Evolutionary conservation across 2,113 vertebrate genomes (phyloP), one percentile per base, ranked within the genome.

Genomic region (Oncorhynchus clarkii): DNA sequence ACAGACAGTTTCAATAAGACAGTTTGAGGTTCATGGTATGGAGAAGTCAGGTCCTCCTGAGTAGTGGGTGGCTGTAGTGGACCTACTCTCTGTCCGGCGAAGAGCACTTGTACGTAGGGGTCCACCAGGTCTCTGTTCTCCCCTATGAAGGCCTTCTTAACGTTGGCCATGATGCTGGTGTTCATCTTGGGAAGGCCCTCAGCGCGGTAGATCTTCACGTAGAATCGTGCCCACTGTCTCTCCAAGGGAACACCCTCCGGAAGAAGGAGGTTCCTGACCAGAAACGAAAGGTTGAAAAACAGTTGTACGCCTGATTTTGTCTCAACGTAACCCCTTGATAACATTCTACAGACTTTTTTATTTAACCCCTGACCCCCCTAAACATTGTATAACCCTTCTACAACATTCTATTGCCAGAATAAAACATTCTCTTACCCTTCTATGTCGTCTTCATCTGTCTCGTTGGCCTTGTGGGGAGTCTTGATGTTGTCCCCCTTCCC

Each of bases 61-160:
- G 49, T 16, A 54, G 39, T 45, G 9, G 3, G 16, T 7, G 16
- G 11, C 11, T 51, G 49, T 51, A 12, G 13, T 51, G 4, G 49
- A 34, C 73, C 85, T 84, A 97, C 98, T 94, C 96, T 99, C 89
- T 99, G 97, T 26, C 97, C 98, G 0, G 98, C 98, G 59, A 99
- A 99, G 78, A 73, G 88, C 72, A 99, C 95, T 86, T 95, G 97
- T 27, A 99, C 96, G 0, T 98, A 99, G n/a, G 98, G 98, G 84
- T 99, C 98, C 0, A 99, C 96, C 65, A 99, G 88, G 89, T 99
- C 98, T 85, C 97, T 99, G 88, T 99, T 99, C 71, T 99, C 98
- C 0, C 98, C 98, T 0, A 95, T 99, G 74, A 99, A 95, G 0
- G 97, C 98, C 90, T 99, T 99, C 90, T 99, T 99, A 69, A 99